These are phyloP conservation scores for Origma solitaria DNA, from an alignment of 2,113 vertebrate genomes.

Conservation along the genomic window DNA sequence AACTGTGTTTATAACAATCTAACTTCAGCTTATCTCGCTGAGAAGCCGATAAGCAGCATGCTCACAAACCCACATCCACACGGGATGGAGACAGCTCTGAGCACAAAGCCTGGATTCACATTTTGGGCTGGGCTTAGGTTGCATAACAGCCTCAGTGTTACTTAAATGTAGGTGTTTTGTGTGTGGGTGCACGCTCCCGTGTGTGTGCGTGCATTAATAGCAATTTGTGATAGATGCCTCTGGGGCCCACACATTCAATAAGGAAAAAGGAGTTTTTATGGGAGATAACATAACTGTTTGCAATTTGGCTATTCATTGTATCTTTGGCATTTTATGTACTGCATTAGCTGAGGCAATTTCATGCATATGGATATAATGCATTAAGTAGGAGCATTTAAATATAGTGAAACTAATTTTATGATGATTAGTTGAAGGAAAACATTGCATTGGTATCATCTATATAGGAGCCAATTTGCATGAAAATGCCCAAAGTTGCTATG, in stretches of 20 bases:
- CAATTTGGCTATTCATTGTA: constrained; percentile 93
- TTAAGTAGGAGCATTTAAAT: constrained; percentile 95
- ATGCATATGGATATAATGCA: constrained; percentile 99
- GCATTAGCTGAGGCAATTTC: constrained; percentile 99
- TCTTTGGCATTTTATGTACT: constrained; percentile 94
- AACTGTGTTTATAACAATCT: fast-evolving
- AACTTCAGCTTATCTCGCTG: not conserved
- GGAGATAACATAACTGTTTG: constrained; percentile 90
- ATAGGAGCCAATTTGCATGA: constrained; percentile 85
- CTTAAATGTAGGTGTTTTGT: constrained; percentile 65
- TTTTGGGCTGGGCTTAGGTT: not conserved
- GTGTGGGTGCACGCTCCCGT: not conserved
- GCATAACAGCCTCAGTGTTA: constrained; percentile 44
- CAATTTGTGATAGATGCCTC: constrained; percentile 91
- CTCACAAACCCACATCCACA: fast-evolving
- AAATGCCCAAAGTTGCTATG: constrained; percentile 86
- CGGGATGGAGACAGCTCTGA: not conserved
- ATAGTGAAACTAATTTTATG: constrained; percentile 99
- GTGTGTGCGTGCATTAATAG: constrained; percentile 67
- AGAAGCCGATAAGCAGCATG: fast-evolving
- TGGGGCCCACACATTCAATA: constrained; percentile 78
- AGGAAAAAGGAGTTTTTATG: constrained; percentile 82
- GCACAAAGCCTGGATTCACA: not conserved
- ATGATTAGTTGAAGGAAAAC: constrained; percentile 96
- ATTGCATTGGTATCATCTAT: constrained; percentile 81